Evolutionary conservation across 1,140 invertebrate genomes (phyloP).

Genomic region (Pogonomyrmex californicus): DNA sequence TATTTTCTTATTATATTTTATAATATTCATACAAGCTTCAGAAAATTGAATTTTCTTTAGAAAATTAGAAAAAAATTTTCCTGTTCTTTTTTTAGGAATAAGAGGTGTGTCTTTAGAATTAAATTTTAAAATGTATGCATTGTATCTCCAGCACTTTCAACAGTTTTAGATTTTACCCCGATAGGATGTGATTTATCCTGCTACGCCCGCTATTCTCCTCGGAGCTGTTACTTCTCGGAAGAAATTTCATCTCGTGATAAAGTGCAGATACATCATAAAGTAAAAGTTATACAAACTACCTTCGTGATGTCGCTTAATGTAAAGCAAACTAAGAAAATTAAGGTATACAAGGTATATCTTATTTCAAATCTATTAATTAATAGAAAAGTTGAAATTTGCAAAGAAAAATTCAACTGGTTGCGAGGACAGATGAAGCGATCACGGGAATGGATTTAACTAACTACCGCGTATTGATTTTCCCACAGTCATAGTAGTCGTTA

Average conservation of each 20-base stretch:
- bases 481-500: not conserved
- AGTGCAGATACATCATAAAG: not conserved
- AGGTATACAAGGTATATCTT: not conserved
- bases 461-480: not conserved
- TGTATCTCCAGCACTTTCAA: not conserved
- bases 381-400: not conserved
- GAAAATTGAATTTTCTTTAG: not conserved
- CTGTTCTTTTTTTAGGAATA: not conserved
- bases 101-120: not conserved
- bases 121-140: not conserved
- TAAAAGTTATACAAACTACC: not conserved
- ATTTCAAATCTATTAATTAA: not conserved
- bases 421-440: not conserved
- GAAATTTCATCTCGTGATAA: slow-evolving; percentile 8
- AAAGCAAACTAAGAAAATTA: not conserved
- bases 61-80: not conserved
- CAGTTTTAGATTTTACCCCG: slow-evolving; percentile 44
- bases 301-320: not conserved
- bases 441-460: slow-evolving; percentile 31
- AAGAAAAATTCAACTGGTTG: not conserved
- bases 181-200: slow-evolving; percentile 27
- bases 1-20: not conserved
- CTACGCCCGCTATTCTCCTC: not conserved
- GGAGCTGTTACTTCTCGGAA: slow-evolving; percentile 35
- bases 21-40: not conserved